Evolutionary conservation across 2,888 invertebrate genomes (phyloP), one percentile per base, ranked within the genome.

Genomic region (Osedax frankpressi): DNA sequence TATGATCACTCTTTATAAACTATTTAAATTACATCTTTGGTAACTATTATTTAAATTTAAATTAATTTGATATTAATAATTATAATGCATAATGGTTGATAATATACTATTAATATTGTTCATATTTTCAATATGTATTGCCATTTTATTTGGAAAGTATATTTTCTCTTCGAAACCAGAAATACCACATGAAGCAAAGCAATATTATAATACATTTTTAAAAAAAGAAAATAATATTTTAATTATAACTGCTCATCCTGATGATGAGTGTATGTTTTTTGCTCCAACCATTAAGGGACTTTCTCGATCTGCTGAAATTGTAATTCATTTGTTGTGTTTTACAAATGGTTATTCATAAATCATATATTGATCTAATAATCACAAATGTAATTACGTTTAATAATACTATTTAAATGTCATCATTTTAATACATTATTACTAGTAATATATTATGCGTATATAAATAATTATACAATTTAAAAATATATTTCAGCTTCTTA

Each of bases 201-300:
- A 44, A 44, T 44, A 44, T 44, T 44, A 44, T 44, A 19, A 44
- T 11, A 6, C 6, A 44, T 44, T 44, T 44, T 44, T 44, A 19
- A 28, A n/a, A 69, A 74, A 26, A 65, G 69, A 72, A 26, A 28
- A 28, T n/a, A 28, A 30, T n/a, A 74, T 75, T 6, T 28, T 78
- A 29, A 28, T 97, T 72, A 89, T 96, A 1, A 91, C 89, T 65
- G 94, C 97, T 27, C 98, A 98, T 86, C 97, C 97, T 24, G 97
- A 98, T 84, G 97, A 98, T 84, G 97, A 98, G 84, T 93, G 93
- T 79, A 96, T 98, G 97, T 98, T 98, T 85, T 98, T 98, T 84
- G 93, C 94, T 0, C 98, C 98, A 25, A 80, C 83, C 2, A 78
- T 84, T 59, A 60, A 77, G 24, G 65, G 67, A 27, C 72, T 76